phyloP scores from a whole-genome alignment of 1,140 invertebrate genomes.

The Zaprionus vittiger region DNA sequence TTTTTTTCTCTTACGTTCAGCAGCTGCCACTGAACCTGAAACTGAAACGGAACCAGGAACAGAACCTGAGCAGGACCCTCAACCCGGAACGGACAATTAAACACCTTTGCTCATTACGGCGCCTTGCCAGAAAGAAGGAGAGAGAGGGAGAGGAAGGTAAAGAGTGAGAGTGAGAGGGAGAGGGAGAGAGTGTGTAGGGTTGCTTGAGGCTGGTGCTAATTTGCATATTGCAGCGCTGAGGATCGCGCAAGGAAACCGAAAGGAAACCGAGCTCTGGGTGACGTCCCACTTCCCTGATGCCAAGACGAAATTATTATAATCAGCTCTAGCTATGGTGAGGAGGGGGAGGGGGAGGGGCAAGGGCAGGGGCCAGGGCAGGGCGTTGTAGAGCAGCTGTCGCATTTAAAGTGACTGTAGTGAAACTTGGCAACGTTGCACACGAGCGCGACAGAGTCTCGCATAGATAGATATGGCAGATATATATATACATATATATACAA shows the following conservation, averaged over 20 bases:
- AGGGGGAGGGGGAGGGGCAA: conserved; percentile 24
- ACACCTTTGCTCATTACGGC: conserved; percentile 74
- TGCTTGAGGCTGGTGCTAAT: conserved; percentile 64
- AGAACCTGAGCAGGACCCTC: conserved; percentile 25
- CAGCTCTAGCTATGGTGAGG: conserved; percentile 31
- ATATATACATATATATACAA: not conserved
- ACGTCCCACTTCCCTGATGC: conserved; percentile 65
- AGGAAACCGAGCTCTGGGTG: conserved; percentile 45
- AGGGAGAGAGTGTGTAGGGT: conserved; percentile 15
- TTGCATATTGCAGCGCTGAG: conserved; percentile 68
- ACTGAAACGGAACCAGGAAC: conserved; percentile 9
- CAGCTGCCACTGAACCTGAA: conserved; percentile 11
- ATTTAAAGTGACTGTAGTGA: conserved; percentile 17
- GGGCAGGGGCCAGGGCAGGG: conserved; percentile 15
- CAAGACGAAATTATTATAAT: conserved; percentile 73
- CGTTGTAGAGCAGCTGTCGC: conserved; percentile 54
- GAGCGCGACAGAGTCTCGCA: not conserved
- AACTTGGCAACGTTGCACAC: conserved; percentile 58
- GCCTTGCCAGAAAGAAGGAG: not conserved
- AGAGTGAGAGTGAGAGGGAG: conserved; percentile 30
- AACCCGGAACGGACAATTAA: conserved; percentile 63
- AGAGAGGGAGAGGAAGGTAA: not conserved
- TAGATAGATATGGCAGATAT: not conserved
- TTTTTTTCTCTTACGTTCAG: not conserved
- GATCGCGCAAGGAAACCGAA: conserved; percentile 21